phyloP scores from a whole-genome alignment of 2,888 invertebrate species.

The Cheilosia urbana region DNA sequence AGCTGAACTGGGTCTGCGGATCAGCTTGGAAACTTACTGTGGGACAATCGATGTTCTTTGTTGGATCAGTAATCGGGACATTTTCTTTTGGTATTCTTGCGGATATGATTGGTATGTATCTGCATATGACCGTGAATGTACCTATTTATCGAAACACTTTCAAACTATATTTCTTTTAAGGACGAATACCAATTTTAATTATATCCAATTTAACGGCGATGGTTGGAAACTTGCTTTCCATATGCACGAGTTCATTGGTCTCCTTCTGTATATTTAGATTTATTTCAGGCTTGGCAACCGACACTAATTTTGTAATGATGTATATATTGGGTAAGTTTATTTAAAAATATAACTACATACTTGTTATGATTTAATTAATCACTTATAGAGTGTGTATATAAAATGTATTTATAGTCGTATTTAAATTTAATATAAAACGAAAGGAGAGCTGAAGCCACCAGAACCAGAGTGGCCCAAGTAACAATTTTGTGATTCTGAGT shows the following conservation, averaged over 20 bases:
- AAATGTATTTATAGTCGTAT: too few species aligned
- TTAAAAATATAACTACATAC: background rate
- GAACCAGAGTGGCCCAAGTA: too few species aligned
- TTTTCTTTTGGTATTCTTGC: constrained; percentile 85
- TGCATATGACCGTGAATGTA: too few species aligned
- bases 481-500: too few species aligned
- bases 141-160: background rate
- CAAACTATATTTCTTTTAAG: constrained; percentile 60
- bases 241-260: constrained; percentile 83
- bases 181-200: constrained; percentile 85
- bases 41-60: constrained; percentile 87
- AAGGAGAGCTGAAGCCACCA: too few species aligned
- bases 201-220: constrained; percentile 85
- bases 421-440: too few species aligned
- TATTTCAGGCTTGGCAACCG: constrained; percentile 86
- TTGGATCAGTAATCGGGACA: constrained; percentile 86
- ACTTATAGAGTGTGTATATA: too few species aligned
- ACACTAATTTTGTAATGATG: constrained; percentile 87
- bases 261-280: constrained; percentile 85
- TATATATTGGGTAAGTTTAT: constrained; percentile 85
- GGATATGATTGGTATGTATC: constrained; percentile 84
- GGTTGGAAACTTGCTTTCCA: constrained; percentile 85
- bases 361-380: too few species aligned
- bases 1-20: constrained; percentile 85
- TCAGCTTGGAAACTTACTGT: constrained; percentile 86